These are phyloP conservation scores for Cremastinae sp. DNA, from an alignment of 2,888 invertebrate genomes.

Conservation along the genomic window DNA sequence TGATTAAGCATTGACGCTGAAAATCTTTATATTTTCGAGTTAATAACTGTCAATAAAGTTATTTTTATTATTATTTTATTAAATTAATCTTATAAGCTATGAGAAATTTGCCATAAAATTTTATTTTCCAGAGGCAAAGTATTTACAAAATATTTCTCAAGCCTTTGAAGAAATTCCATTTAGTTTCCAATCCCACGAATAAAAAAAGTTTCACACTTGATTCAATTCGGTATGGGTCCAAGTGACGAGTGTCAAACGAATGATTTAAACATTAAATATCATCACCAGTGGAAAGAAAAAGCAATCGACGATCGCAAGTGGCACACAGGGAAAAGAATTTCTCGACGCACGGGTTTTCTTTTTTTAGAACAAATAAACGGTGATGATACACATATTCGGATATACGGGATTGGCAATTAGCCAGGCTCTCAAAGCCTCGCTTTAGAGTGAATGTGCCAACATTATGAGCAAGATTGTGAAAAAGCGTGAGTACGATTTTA, in stretches of 20 bases:
- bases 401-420: constrained; percentile 66
- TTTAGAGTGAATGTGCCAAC: constrained; percentile 58
- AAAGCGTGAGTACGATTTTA: constrained; percentile 51
- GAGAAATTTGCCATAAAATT: background rate
- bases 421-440: constrained; percentile 48
- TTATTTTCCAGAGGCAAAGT: background rate
- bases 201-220: constrained; percentile 16
- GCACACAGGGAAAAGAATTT: background rate
- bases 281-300: constrained; percentile 30
- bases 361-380: constrained; percentile 38
- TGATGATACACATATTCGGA: constrained; percentile 70
- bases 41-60: background rate
- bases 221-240: constrained; percentile 51
- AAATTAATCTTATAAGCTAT: background rate
- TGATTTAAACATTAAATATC: constrained; percentile 57
- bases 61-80: constrained; percentile 5
- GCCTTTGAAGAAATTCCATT: background rate
- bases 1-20: background rate
- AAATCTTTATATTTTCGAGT: constrained; percentile 12
- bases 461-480: constrained; percentile 28
- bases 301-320: constrained; percentile 16
- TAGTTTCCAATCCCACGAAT: constrained; percentile 18
- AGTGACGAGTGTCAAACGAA: constrained; percentile 42
- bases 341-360: constrained; percentile 1
- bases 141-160: background rate